phyloP scores from a whole-genome alignment of 2,797 vertebrate genomes.

The Pelodytes ibericus region DNA sequence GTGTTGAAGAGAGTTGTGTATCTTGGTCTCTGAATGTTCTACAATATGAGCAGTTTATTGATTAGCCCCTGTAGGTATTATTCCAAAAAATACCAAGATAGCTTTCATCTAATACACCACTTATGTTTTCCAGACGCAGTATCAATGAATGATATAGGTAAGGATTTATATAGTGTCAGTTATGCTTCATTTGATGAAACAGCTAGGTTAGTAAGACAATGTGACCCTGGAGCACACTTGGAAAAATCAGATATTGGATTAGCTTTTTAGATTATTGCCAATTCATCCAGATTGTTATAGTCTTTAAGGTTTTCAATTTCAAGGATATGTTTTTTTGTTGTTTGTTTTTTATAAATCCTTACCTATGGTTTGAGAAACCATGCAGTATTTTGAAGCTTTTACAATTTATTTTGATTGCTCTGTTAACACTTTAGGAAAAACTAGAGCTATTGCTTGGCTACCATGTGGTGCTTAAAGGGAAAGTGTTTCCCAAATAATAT shows the following conservation, averaged over 20 bases:
- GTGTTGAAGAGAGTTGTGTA: background rate
- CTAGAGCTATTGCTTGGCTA: too few species aligned
- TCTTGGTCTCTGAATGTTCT: background rate
- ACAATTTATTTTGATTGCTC: too few species aligned
- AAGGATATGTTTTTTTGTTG: background rate
- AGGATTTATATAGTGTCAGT: slow-evolving; percentile 5
- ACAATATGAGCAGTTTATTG: background rate
- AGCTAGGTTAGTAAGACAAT: slow-evolving; percentile 3
- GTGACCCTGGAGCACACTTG: background rate
- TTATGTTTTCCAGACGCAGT: background rate
- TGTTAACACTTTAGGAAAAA: too few species aligned
- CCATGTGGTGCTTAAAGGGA: too few species aligned
- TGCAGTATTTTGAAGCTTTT: background rate
- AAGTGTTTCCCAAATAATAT: too few species aligned
- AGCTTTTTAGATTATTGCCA: slow-evolving; percentile 3
- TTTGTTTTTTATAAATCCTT: background rate
- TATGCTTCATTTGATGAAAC: slow-evolving; percentile 4
- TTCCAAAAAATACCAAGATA: background rate
- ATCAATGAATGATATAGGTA: slow-evolving; percentile 1
- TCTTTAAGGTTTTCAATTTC: background rate
- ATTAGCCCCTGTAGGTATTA: slow-evolving; percentile 7
- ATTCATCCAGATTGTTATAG: slow-evolving; percentile 4
- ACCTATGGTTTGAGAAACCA: background rate
- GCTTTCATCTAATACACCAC: background rate
- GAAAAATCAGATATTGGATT: slow-evolving; percentile 5